Conservation (phyloP, 2,797 vertebrate species). For the Pachyuromys duprasi region DNA sequence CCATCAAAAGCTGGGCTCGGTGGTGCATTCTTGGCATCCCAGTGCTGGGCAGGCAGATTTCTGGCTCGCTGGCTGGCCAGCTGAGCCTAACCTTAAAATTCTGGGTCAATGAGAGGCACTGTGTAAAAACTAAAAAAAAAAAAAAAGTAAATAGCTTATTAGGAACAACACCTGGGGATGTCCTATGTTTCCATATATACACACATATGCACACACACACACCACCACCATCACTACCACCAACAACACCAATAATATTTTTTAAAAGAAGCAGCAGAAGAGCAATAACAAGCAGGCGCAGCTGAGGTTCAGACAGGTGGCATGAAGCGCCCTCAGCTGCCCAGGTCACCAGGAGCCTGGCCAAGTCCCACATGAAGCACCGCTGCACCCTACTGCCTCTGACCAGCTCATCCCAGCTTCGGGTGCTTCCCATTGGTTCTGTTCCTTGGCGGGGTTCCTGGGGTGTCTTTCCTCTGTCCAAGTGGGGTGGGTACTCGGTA, state of each 20-base stretch:
- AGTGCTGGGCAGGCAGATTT: not conserved
- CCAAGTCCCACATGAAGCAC: not conserved
- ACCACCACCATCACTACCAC: too few relatives aligned
- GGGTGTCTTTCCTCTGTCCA: not conserved
- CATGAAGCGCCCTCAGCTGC: not conserved
- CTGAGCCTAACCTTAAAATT: not conserved
- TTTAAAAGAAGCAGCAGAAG: not conserved
- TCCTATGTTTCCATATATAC: not conserved
- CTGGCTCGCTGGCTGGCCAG: not conserved
- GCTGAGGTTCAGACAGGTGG: not conserved
- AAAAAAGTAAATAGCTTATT: not conserved
- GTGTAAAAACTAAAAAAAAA: not conserved
- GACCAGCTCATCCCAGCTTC: not conserved
- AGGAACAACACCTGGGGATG: not conserved
- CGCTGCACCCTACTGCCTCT: not conserved
- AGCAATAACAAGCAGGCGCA: not conserved
- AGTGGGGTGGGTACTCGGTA: not conserved
- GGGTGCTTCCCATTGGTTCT: not conserved
- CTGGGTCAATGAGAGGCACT: not conserved
- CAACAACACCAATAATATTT: not conserved
- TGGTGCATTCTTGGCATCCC: not conserved
- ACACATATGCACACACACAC: not conserved
- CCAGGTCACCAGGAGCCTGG: too few relatives aligned
- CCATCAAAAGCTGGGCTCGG: not conserved
- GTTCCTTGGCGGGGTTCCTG: fast-evolving